phyloP scores from a whole-genome alignment of 1,140 invertebrate genomes.

The Drosophila fuyamai region DNA sequence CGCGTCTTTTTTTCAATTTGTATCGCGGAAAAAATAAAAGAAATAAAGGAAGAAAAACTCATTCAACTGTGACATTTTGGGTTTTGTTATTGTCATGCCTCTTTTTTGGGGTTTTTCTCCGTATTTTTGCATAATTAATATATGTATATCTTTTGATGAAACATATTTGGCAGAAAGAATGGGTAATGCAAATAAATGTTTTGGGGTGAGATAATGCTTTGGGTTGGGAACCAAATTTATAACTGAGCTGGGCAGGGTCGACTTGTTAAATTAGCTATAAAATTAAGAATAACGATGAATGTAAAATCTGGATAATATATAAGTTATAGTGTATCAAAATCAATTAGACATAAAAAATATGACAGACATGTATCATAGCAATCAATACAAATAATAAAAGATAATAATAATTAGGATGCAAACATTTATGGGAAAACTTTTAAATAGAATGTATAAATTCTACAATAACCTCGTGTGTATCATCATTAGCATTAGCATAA shows the following conservation, averaged over 20 bases:
- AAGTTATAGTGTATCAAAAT: too few species aligned
- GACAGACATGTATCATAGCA: too few species aligned
- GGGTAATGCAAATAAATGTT: slow-evolving; percentile 75
- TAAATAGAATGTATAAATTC: too few species aligned
- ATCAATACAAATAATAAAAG: too few species aligned
- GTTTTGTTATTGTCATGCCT: slow-evolving; percentile 40
- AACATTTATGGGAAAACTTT: too few species aligned
- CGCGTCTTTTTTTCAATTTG: slow-evolving; percentile 74
- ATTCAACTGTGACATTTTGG: slow-evolving; percentile 71
- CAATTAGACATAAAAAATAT: too few species aligned
- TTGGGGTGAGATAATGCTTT: slow-evolving; percentile 41
- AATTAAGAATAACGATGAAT: background rate
- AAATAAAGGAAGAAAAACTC: slow-evolving; percentile 57
- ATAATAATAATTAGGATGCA: too few species aligned
- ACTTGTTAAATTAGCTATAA: background rate
- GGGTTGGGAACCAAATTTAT: slow-evolving; percentile 6
- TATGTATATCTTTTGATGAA: slow-evolving; percentile 64
- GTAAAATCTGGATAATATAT: too few species aligned
- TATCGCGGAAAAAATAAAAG: slow-evolving; percentile 31
- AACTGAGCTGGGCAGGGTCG: background rate
- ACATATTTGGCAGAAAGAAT: slow-evolving; percentile 63
- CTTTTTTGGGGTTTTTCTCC: slow-evolving; percentile 30
- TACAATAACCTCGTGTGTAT: too few species aligned
- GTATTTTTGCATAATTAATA: slow-evolving; percentile 73
- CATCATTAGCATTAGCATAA: background rate